A percentile compares a stretch with the other conserved stretches of the same genome.
These are phyloP conservation scores for Meteorus sp. DNA, from an alignment of 1,140 invertebrate genomes.

Conservation along the genomic window DNA sequence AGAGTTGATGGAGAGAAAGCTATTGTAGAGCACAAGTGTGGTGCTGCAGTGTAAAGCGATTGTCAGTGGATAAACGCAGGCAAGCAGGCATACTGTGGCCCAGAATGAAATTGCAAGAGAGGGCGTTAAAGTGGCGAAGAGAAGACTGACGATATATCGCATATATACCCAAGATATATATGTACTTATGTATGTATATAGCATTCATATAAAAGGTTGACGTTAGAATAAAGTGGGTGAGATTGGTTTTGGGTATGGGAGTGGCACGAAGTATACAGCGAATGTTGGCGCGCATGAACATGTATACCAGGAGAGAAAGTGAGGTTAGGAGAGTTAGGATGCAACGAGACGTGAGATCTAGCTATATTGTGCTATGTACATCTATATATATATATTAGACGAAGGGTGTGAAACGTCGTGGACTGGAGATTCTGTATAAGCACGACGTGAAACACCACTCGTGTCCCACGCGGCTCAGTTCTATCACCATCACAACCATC, in stretches of 20 bases:
- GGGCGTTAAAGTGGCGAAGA: constrained; percentile 20
- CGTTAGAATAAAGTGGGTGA: background rate
- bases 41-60: no score
- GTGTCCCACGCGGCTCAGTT: constrained; percentile 49
- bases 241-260: background rate
- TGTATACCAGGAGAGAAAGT: background rate
- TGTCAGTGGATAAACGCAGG: constrained; percentile 21
- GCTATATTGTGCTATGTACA: constrained; percentile 1
- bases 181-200: no score
- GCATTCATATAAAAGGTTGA: no score
- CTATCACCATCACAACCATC: constrained; percentile 25
- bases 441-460: constrained; percentile 43
- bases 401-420: background rate
- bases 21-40: background rate
- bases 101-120: constrained; percentile 2
- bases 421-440: constrained; percentile 8
- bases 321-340: background rate
- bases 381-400: background rate
- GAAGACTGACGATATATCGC: no score
- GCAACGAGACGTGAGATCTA: background rate
- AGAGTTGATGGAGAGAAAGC: constrained; percentile 25
- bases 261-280: no score
- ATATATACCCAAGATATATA: no score
- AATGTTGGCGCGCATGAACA: no score
- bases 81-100: background rate